Percentiles rank a stretch among this genome's conserved stretches.
Evolutionary conservation across 2,888 invertebrate species (phyloP).

Genomic region (Dicyrtomina minuta): DNA sequence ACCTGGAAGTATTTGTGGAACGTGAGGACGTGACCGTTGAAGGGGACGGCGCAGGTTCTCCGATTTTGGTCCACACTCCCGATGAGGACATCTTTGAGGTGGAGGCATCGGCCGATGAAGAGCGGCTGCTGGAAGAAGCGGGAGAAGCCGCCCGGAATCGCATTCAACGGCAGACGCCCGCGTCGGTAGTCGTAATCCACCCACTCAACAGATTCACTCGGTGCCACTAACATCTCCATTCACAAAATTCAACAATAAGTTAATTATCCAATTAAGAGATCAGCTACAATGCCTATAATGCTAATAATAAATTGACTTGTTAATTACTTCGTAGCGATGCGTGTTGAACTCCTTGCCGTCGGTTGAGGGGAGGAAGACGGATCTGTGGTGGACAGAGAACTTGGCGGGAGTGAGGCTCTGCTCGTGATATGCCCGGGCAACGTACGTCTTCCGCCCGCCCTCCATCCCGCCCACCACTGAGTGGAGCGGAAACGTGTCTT

Average conservation of each 20-base stretch:
- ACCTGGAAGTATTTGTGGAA: neutral
- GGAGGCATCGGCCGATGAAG: conserved; percentile 4
- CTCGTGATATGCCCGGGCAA: neutral
- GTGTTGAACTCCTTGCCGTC: neutral
- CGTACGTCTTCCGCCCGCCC: conserved; percentile 1
- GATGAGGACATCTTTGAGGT: neutral
- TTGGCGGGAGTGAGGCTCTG: neutral
- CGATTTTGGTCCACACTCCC: neutral
- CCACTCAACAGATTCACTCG: neutral
- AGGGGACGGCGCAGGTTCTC: neutral
- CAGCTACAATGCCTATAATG: too few relatives aligned
- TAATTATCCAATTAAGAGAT: too few relatives aligned
- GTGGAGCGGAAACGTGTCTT: conserved; percentile 10
- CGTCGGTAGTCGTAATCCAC: neutral
- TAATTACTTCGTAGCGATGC: neutral
- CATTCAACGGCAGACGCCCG: conserved; percentile 1
- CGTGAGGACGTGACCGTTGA: neutral
- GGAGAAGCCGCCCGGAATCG: neutral
- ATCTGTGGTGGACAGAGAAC: conserved; percentile 1
- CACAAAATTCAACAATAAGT: too few relatives aligned
- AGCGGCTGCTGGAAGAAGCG: neutral
- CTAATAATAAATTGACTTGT: too few relatives aligned
- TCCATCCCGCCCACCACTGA: neutral
- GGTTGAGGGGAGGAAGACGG: neutral
- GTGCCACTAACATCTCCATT: neutral